Evolutionary conservation across 2,113 vertebrate species (phyloP).

Genomic region (Sylvia atricapilla): DNA sequence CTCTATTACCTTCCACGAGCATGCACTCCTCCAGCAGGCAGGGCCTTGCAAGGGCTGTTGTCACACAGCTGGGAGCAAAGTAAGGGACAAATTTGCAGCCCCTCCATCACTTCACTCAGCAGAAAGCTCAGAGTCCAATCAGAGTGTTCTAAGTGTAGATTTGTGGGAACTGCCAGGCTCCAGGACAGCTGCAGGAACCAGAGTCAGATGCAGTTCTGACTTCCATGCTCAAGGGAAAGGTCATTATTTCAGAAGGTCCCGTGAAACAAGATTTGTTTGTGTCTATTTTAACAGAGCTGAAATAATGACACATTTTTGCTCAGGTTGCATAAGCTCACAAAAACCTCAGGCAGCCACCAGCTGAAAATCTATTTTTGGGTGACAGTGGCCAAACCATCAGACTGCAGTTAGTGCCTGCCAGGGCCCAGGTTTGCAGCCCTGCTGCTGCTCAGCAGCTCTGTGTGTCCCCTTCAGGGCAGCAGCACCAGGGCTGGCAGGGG

Average conservation of each 20-base stretch:
- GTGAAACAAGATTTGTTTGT: neutral
- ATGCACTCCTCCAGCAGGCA: neutral
- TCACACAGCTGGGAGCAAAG: neutral
- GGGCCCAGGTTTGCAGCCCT: neutral
- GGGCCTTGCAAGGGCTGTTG: neutral
- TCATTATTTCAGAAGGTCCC: neutral
- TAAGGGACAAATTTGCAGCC: neutral
- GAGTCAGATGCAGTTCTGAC: neutral
- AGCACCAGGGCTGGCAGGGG: neutral
- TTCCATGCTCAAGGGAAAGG: neutral
- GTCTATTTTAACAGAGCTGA: neutral
- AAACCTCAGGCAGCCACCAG: neutral
- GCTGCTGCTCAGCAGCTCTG: neutral
- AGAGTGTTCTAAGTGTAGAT: neutral
- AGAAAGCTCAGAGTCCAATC: neutral
- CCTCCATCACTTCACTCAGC: neutral
- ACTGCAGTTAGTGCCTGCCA: neutral
- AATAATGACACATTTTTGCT: neutral
- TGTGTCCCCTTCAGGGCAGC: fast-evolving
- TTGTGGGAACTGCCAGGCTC: neutral
- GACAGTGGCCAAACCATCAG: neutral
- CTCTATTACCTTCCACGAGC: neutral
- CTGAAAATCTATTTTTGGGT: neutral
- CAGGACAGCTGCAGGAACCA: neutral
- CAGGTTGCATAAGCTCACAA: neutral